Conservation (phyloP, 2,113 vertebrate genomes). For the Polypterus senegalus region DNA sequence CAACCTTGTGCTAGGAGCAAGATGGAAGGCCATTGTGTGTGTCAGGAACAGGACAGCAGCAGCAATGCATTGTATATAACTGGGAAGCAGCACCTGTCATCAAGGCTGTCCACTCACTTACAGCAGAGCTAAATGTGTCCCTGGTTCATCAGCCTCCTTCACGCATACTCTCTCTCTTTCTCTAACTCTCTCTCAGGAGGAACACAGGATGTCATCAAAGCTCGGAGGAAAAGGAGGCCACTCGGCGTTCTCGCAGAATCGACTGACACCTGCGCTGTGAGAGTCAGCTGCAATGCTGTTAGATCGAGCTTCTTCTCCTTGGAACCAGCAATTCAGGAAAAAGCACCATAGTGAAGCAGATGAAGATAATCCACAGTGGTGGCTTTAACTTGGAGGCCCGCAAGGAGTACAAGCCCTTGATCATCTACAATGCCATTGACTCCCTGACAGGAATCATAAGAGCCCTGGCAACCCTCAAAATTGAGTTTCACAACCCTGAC, state of each 20-base stretch:
- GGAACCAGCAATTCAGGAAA: conserved; percentile 98
- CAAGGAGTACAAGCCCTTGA: conserved; percentile 94
- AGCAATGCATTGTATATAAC: too few species aligned
- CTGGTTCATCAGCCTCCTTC: too few species aligned
- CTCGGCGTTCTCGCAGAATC: conserved; percentile 88
- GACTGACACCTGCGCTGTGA: conserved; percentile 97
- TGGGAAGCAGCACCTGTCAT: too few species aligned
- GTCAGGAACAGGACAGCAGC: too few species aligned
- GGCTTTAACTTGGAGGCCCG: conserved; percentile 94
- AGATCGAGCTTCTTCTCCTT: conserved; percentile 90
- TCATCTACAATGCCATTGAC: conserved; percentile 96
- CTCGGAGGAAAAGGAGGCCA: conserved; percentile 98
- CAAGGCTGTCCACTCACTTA: too few species aligned
- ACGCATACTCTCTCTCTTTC: conserved; percentile 33
- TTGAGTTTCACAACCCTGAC: conserved; percentile 93
- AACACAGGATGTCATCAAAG: conserved; percentile 98
- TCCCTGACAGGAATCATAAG: conserved; percentile 95
- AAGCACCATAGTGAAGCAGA: conserved; percentile 97
- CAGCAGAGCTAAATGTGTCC: too few species aligned
- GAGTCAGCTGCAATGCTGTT: conserved; percentile 87
- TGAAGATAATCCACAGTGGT: conserved; percentile 99
- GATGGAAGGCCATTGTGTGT: too few species aligned
- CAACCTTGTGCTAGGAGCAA: too few species aligned
- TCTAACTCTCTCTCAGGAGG: conserved; percentile 28
- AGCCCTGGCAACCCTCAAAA: conserved; percentile 84